Conservation (phyloP, 2,797 vertebrate species). For the Chiloscyllium punctatum region DNA sequence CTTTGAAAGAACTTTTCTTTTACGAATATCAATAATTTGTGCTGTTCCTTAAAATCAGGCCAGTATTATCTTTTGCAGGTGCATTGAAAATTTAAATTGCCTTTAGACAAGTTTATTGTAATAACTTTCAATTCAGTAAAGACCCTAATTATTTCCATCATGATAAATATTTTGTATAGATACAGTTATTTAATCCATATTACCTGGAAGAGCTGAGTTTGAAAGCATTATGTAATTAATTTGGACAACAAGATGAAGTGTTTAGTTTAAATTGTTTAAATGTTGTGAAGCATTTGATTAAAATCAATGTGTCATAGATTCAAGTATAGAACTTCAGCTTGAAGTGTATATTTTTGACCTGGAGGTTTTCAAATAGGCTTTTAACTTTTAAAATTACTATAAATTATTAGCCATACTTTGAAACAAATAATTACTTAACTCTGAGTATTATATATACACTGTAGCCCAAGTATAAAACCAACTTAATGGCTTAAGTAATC, state of each 20-base stretch:
- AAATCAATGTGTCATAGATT: slow-evolving; percentile 25
- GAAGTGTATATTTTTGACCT: neutral
- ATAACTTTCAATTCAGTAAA: neutral
- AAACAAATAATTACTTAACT: neutral
- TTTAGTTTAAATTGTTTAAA: neutral
- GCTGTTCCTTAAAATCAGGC: neutral
- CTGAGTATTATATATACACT: neutral
- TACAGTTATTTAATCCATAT: neutral
- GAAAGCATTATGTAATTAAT: neutral
- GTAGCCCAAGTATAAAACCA: neutral
- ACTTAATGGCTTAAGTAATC: neutral
- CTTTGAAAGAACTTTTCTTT: neutral
- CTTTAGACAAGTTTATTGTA: neutral
- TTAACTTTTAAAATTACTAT: neutral
- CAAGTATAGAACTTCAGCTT: neutral
- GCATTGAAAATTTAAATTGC: neutral
- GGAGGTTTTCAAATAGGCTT: neutral
- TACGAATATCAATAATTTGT: neutral
- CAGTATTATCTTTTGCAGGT: slow-evolving; percentile 4
- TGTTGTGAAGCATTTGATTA: neutral
- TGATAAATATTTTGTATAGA: neutral
- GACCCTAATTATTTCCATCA: neutral
- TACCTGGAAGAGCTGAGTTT: neutral
- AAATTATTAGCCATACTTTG: neutral
- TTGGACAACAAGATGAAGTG: neutral